phyloP scores from a whole-genome alignment of 92 coral and sea anemone species.

The Pocillopora meandrina region DNA sequence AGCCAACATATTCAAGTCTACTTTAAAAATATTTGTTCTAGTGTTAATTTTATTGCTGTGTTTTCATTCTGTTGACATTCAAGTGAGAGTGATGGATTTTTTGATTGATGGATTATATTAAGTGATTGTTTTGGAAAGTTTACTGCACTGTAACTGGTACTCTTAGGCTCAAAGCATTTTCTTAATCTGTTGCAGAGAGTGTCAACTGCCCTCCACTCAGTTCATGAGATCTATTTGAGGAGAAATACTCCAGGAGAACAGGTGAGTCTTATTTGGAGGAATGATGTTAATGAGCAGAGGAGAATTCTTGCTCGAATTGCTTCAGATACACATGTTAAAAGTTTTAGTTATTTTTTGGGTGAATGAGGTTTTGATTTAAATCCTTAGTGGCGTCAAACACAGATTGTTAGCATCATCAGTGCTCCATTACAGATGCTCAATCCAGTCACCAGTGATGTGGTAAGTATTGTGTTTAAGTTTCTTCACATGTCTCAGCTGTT shows the following conservation, averaged over 20 bases:
- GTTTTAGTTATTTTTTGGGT: too few relatives aligned
- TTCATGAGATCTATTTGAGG: constrained; percentile 77
- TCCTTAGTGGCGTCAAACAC: constrained; percentile 92
- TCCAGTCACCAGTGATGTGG: constrained; percentile 88
- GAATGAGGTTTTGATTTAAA: background rate
- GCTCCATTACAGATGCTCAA: constrained; percentile 78
- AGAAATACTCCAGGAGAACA: constrained; percentile 87
- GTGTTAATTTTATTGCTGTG: too few relatives aligned
- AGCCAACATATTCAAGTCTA: too few relatives aligned
- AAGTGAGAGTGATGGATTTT: too few relatives aligned
- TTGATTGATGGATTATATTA: too few relatives aligned
- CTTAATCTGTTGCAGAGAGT: constrained; percentile 69
- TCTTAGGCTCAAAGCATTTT: background rate
- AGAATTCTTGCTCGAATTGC: background rate
- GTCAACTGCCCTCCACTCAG: constrained; percentile 90
- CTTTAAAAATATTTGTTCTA: too few relatives aligned
- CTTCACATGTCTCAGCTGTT: background rate
- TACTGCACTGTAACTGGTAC: background rate
- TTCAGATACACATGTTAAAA: too few relatives aligned
- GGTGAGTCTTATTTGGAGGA: constrained; percentile 46
- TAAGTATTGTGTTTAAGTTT: constrained; percentile 29
- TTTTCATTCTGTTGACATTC: too few relatives aligned
- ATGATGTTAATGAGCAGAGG: background rate
- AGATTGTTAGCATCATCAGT: constrained; percentile 91
- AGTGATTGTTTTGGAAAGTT: background rate